Evolutionary conservation across 2,797 vertebrate species (phyloP), one percentile per base, ranked within the genome.

Genomic region (Mus spretus): DNA sequence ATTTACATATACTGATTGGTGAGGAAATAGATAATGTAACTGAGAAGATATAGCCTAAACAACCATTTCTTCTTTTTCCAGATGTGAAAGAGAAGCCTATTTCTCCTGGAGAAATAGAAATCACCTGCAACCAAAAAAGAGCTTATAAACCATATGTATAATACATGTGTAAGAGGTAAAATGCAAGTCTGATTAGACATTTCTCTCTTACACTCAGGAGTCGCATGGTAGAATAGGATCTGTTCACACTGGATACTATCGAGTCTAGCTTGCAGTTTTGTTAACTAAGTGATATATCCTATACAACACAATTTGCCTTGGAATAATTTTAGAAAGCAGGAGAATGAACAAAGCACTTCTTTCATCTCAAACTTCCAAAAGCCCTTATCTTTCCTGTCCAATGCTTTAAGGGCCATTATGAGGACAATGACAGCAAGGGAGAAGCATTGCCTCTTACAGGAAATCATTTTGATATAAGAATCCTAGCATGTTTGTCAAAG

Each of bases 281-380:
- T 47, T 37, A 65, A 53, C 44, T 37, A 44, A 79, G 53, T 72
- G 37, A 85, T 3, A 78, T 5, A 57, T 50, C 75, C 61, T 90
- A 85, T 20, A 80, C 40, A 90, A 80, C 85, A 70, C 37, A 50
- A 55, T 12, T 37, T 53, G 50, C n/a, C 96, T 77, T 50, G 50
- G 67, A 90, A 57, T 61, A 61, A 17, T 57, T 89, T 91, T 15
- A 67, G 89, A 67, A 78, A 95, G 88, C 22, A 47, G 82, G 17
- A 37, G 70, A 78, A 91, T 67, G 28, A 84, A 70, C 83, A 74
- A 78, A 72, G 59, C 19, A 26, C 81, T 82, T 19, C 53, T 26
- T 59, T 81, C 37, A 86, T 72, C 57, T 90, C 61, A 2, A 24
- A 65, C 50, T 84, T 72, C 50, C 13, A 3, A 72, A 95, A 37